Conservation (phyloP, 2,113 vertebrate genomes). For the Barbus barbus region DNA sequence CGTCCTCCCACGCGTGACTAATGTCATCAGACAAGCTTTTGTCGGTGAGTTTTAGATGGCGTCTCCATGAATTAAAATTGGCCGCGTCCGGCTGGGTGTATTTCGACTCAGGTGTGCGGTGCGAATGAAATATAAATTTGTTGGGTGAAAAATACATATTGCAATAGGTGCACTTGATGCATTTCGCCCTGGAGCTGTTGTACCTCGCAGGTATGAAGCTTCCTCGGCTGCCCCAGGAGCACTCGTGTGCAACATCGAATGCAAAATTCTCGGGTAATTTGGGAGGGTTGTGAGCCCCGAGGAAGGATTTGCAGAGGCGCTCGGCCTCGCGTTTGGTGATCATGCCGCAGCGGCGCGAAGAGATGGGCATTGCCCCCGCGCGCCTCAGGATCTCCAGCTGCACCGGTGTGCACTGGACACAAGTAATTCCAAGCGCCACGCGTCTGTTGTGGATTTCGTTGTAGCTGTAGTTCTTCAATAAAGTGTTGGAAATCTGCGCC, state of each 20-base stretch:
- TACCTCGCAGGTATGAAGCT: constrained; percentile 90
- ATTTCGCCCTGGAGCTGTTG: constrained; percentile 91
- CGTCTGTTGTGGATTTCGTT: constrained; percentile 93
- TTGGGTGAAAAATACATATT: constrained; percentile 93
- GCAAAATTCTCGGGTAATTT: constrained; percentile 91
- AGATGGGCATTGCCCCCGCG: constrained; percentile 91
- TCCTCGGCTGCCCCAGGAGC: constrained; percentile 87
- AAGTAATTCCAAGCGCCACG: constrained; percentile 90
- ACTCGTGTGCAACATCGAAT: constrained; percentile 89
- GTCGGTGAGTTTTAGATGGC: constrained; percentile 89
- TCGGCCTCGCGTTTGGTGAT: constrained; percentile 93
- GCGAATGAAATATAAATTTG: constrained; percentile 93
- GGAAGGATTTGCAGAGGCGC: constrained; percentile 88
- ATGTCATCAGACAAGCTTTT: constrained; percentile 84
- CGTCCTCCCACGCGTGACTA: constrained; percentile 93
- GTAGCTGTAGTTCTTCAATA: constrained; percentile 92
- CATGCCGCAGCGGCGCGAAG: constrained; percentile 89
- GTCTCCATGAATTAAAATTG: constrained; percentile 92
- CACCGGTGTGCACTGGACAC: constrained; percentile 90
- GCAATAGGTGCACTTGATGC: constrained; percentile 90
- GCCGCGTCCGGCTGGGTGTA: constrained; percentile 90
- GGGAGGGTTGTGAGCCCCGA: constrained; percentile 86
- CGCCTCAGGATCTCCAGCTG: constrained; percentile 90
- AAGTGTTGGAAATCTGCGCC: constrained; percentile 92
- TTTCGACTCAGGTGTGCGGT: constrained; percentile 88